A percentile compares a stretch with the other conserved stretches of the same genome.
These are phyloP conservation scores for Apomyelois bistriatella DNA, from an alignment of 2,888 invertebrate species.

Conservation along the genomic window DNA sequence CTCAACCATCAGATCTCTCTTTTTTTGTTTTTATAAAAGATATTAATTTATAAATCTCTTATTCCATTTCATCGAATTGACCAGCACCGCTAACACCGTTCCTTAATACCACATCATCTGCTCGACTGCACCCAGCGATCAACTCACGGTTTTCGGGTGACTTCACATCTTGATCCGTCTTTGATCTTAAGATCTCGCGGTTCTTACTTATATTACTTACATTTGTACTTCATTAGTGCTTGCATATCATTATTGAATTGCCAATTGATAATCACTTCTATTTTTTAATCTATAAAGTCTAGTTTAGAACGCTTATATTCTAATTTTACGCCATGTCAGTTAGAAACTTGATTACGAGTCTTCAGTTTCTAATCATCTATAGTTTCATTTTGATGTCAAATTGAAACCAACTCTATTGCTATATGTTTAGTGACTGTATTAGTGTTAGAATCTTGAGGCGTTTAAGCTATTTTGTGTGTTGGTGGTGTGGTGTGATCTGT, in stretches of 20 bases:
- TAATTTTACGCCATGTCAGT: constrained; percentile 1
- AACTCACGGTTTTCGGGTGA: constrained; percentile 44
- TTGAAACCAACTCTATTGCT: constrained; percentile 18
- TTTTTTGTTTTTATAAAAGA: too few species aligned
- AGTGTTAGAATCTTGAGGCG: background rate
- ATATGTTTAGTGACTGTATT: constrained; percentile 18
- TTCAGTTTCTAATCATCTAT: constrained; percentile 19
- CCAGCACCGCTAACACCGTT: constrained; percentile 2
- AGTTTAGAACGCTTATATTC: background rate
- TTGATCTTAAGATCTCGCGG: constrained; percentile 73
- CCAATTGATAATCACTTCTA: background rate
- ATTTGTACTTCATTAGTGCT: constrained; percentile 46
- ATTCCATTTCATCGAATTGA: background rate
- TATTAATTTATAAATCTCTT: background rate
- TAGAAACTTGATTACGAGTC: background rate
- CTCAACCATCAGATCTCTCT: too few species aligned
- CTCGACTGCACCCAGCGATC: constrained; percentile 34
- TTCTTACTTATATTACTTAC: constrained; percentile 70
- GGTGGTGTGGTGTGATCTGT: constrained; percentile 51
- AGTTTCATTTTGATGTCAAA: background rate
- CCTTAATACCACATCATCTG: constrained; percentile 2
- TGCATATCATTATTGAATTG: constrained; percentile 21
- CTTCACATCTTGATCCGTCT: constrained; percentile 60
- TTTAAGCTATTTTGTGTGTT: constrained; percentile 20
- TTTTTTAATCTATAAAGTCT: background rate